These are phyloP conservation scores for Verasper variegatus DNA, from an alignment of 2,113 vertebrate genomes.

Conservation along the genomic window DNA sequence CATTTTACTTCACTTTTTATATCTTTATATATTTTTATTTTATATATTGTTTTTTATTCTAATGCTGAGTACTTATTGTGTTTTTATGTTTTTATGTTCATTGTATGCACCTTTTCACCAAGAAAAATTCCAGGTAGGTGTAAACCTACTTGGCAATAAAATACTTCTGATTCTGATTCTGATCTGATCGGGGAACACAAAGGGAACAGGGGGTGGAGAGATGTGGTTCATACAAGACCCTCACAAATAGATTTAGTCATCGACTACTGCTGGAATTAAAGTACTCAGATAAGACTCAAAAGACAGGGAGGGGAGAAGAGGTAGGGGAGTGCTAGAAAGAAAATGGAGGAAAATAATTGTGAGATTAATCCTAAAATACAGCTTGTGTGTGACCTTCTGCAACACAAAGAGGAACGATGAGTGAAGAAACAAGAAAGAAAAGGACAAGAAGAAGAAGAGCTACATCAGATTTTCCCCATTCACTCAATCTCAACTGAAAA, in stretches of 20 bases:
- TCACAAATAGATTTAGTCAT: constrained; percentile 48
- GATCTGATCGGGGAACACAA: background rate
- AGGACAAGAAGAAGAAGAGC: background rate
- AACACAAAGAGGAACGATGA: background rate
- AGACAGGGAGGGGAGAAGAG: background rate
- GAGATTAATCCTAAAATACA: constrained; percentile 6
- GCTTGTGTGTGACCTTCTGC: constrained; percentile 29
- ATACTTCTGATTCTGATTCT: too few species aligned
- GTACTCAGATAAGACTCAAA: constrained; percentile 15
- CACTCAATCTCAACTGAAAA: background rate
- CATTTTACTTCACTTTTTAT: too few species aligned
- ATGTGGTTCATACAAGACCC: constrained; percentile 30
- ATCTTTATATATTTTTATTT: too few species aligned
- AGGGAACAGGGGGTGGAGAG: background rate
- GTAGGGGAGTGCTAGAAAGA: background rate
- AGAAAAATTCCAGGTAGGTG: too few species aligned
- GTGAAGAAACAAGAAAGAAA: constrained; percentile 1
- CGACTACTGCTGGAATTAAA: constrained; percentile 18
- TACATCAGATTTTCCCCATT: constrained; percentile 11
- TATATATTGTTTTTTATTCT: too few species aligned
- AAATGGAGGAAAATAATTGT: background rate
- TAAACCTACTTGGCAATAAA: too few species aligned
- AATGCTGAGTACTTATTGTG: too few species aligned
- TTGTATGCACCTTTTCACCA: too few species aligned
- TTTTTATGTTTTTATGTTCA: too few species aligned